Evolutionary conservation across 2,797 vertebrate species (phyloP), one percentile per base, ranked within the genome.

Genomic region (Danio tinwini): DNA sequence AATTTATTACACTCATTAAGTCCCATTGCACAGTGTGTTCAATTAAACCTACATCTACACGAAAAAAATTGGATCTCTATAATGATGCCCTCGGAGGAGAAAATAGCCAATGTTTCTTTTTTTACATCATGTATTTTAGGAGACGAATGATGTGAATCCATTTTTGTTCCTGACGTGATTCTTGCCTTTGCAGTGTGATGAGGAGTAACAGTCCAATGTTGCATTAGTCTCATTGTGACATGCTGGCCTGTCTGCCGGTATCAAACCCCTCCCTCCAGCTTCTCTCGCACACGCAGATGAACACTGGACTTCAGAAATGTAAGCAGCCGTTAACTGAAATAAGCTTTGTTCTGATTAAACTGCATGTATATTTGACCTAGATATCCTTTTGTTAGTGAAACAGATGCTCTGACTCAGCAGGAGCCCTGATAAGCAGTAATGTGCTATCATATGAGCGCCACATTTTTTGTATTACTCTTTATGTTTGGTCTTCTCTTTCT

Each of bases 291-390:
- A 94, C 94, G 95, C 97, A 98, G 97, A 98, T 98, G 97, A 98
- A 98, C 96, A 95, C 96, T 97, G 96, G 97, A 97, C 95, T 96
- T 96, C 96, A 97, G 95, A 98, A 97, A 99, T 98, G 97, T 99
- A 93, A 96, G 96, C 94, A 83, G 67, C 7, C 10, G 1, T 76
- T 71, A 39, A 53, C 42, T 19, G 21, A 58, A 64, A 64, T 59
- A 10, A 75, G 50, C 21, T 62, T 59, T 44, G 45, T 59, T 78
- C 39, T 63, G 49, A 64, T 40, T 55, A 39, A 7, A 6, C 29
- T 47, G 21, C 59, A 19, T 73, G 55, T 12, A 49, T 10, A 7
- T 71, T 44, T 70, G 56, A 69, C 55, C 56, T 37, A 71, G 49
- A 21, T 61, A 44, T 76, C 13, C n/a, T 5, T 29, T 64, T 63